phyloP scores from a whole-genome alignment of 2,888 invertebrate species.

The Phyllotreta striolata region DNA sequence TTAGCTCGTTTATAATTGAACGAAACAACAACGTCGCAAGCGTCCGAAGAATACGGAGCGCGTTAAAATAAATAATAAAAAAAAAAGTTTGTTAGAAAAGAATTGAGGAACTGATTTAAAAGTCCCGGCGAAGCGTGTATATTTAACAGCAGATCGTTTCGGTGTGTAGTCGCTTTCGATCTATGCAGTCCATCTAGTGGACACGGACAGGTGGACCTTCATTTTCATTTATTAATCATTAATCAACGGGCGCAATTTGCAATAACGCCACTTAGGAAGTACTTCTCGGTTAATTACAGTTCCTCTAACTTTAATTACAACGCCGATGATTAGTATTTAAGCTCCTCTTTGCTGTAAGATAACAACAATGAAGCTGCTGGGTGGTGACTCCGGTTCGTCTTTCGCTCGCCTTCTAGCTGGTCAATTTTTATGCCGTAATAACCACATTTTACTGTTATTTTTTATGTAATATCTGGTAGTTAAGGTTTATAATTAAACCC shows the following conservation, averaged over 20 bases:
- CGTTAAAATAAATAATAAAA: too few relatives aligned
- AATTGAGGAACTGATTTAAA: constrained; percentile 42
- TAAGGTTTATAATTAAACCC: constrained; percentile 17
- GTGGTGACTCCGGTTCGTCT: constrained; percentile 20
- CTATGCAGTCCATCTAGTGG: constrained; percentile 49
- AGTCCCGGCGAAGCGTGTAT: constrained; percentile 59
- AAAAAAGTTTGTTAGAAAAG: constrained; percentile 11
- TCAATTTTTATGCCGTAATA: constrained; percentile 36
- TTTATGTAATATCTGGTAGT: constrained; percentile 23
- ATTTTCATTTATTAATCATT: constrained; percentile 47
- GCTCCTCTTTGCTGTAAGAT: constrained; percentile 31
- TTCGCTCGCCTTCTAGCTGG: constrained; percentile 16
- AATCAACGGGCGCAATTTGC: constrained; percentile 48
- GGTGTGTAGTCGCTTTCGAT: constrained; percentile 56
- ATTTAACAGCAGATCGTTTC: constrained; percentile 57
- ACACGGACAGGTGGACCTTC: constrained; percentile 51
- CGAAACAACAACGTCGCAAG: background rate
- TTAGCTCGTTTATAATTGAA: too few relatives aligned
- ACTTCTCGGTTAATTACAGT: constrained; percentile 39
- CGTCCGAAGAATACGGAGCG: constrained; percentile 16
- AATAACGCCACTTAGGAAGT: constrained; percentile 42
- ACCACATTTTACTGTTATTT: constrained; percentile 28
- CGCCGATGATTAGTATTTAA: constrained; percentile 37
- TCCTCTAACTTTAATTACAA: constrained; percentile 39
- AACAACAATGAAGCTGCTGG: constrained; percentile 35